Conservation (phyloP, 1,140 invertebrate species). For the Macrobrachium rosenbergii region DNA sequence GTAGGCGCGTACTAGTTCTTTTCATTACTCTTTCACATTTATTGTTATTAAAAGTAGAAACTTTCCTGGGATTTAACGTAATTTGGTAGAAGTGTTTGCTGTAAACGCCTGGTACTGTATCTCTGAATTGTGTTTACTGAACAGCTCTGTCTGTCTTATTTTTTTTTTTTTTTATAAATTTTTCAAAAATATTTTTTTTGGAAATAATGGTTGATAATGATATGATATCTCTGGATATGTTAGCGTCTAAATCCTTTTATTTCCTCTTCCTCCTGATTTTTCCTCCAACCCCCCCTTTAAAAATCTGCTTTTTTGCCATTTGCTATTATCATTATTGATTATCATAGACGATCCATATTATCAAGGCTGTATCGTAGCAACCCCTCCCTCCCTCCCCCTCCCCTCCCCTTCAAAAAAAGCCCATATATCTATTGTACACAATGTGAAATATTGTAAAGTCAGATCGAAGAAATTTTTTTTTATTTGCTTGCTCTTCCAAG, state of each 20-base stretch:
- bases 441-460: no score
- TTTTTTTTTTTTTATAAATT: no score
- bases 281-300: no score
- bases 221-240: no score
- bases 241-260: no score
- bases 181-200: no score
- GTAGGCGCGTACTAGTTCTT: constrained; percentile 25
- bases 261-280: no score
- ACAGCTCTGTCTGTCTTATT: no score
- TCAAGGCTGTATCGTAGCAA: constrained; percentile 29
- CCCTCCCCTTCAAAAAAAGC: background rate
- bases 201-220: no score
- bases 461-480: no score
- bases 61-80: constrained; percentile 2
- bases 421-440: background rate
- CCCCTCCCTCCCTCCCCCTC: constrained; percentile 5
- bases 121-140: background rate
- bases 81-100: constrained; percentile 28
- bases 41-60: constrained; percentile 13
- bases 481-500: background rate
- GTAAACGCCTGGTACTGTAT: background rate
- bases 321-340: background rate
- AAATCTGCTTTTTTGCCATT: constrained; percentile 29
- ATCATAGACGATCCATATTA: background rate
- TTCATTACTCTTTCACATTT: background rate